phyloP scores from a whole-genome alignment of 2,113 vertebrate genomes.

The Dolichotis patagonum region DNA sequence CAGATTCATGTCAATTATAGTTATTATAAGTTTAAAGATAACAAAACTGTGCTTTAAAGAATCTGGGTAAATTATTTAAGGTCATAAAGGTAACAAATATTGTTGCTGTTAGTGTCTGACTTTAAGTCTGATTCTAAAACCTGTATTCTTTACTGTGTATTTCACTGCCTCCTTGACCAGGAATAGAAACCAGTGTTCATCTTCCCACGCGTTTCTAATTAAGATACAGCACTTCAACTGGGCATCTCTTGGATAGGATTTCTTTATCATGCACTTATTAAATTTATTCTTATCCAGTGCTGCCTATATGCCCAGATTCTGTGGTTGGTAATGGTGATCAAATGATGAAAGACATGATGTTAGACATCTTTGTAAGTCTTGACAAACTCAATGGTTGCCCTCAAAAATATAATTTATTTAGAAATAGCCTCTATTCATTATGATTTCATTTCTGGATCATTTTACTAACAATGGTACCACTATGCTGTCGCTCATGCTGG shows the following conservation, averaged over 20 bases:
- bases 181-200: not conserved
- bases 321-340: not conserved
- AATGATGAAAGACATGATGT: not conserved
- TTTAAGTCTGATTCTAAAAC: not conserved
- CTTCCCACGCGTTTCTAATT: not conserved
- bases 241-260: not conserved
- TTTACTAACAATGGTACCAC: not conserved
- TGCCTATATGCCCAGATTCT: not conserved
- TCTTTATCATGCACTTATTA: not conserved
- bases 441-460: not conserved
- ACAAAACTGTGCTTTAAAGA: not conserved
- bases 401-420: not conserved
- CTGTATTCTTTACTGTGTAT: not conserved
- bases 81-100: not conserved
- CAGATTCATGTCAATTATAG: not conserved
- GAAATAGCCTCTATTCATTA: not conserved
- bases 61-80: not conserved
- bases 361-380: not conserved
- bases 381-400: not conserved
- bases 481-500: not conserved
- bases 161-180: not conserved
- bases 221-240: not conserved
- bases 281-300: not conserved
- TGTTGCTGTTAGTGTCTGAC: not conserved
- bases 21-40: not conserved